Conservation (phyloP, 2,888 invertebrate species). For the Eucera pruinosa region DNA sequence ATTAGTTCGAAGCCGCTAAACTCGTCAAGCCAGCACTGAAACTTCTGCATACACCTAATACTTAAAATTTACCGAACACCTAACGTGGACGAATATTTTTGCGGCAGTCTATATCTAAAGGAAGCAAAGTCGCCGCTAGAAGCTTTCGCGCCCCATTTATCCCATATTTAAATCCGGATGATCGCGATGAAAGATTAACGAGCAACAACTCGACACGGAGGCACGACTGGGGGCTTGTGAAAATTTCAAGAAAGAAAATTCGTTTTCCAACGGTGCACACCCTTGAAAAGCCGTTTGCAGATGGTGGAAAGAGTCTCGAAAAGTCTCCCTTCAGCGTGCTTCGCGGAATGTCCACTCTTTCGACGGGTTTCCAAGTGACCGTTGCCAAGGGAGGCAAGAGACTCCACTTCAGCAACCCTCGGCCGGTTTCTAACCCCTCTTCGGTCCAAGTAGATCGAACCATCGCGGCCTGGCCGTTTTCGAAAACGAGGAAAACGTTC, state of each 20-base stretch:
- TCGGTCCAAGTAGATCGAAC: constrained; percentile 42
- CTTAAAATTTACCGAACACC: too few relatives aligned
- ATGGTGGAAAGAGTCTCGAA: constrained; percentile 46
- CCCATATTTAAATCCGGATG: constrained; percentile 22
- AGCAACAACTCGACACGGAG: neutral
- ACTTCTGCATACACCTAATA: too few relatives aligned
- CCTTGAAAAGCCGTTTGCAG: constrained; percentile 40
- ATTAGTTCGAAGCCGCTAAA: too few relatives aligned
- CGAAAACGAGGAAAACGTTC: constrained; percentile 55
- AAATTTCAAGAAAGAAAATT: constrained; percentile 51
- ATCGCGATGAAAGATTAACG: constrained; percentile 43
- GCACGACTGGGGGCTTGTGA: constrained; percentile 12
- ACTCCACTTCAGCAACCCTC: constrained; percentile 56
- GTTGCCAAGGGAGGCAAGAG: constrained; percentile 64
- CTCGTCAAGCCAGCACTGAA: too few relatives aligned
- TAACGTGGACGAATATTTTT: too few relatives aligned
- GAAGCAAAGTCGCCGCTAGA: neutral
- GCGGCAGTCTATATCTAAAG: too few relatives aligned
- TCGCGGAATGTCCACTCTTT: constrained; percentile 61
- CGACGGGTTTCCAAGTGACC: constrained; percentile 68
- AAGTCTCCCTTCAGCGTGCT: constrained; percentile 14
- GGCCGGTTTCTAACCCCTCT: constrained; percentile 39
- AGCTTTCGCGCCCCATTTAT: neutral
- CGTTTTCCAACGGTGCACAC: constrained; percentile 34
- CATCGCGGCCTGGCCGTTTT: constrained; percentile 44